phyloP scores from a whole-genome alignment of 2,888 invertebrate genomes.

The Clivina fossor region DNA sequence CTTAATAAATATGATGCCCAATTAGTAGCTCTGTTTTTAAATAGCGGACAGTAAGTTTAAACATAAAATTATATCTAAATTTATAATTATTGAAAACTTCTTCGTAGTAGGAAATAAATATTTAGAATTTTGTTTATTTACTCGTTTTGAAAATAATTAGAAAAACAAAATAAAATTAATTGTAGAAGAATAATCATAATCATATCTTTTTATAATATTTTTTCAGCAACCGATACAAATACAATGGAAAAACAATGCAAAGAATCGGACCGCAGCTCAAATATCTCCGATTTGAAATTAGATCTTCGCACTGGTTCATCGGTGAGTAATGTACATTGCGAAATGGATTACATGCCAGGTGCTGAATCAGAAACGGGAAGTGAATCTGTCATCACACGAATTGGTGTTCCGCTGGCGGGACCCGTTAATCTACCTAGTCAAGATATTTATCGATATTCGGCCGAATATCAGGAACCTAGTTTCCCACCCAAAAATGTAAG shows the following conservation, averaged over 20 bases:
- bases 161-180: not conserved
- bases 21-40: too few species aligned
- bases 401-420: conserved; percentile 75
- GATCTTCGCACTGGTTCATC: conserved; percentile 84
- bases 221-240: conserved; percentile 55
- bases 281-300: conserved; percentile 88
- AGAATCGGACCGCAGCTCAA: conserved; percentile 87
- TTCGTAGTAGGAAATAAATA: too few species aligned
- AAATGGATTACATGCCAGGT: conserved; percentile 61
- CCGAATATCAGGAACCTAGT: conserved; percentile 76
- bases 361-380: conserved; percentile 59
- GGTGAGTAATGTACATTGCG: conserved; percentile 65
- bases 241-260: conserved; percentile 63
- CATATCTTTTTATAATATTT: not conserved
- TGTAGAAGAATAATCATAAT: not conserved
- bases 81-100: not conserved
- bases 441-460: conserved; percentile 70
- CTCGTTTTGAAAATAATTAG: too few species aligned
- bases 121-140: too few species aligned
- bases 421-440: conserved; percentile 73
- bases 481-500: conserved; percentile 69
- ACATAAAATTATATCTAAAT: not conserved
- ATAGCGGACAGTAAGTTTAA: too few species aligned
- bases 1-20: too few species aligned
- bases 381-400: conserved; percentile 59